Evolutionary conservation across 2,797 vertebrate genomes (phyloP).

Genomic region (Scleropages formosus): DNA sequence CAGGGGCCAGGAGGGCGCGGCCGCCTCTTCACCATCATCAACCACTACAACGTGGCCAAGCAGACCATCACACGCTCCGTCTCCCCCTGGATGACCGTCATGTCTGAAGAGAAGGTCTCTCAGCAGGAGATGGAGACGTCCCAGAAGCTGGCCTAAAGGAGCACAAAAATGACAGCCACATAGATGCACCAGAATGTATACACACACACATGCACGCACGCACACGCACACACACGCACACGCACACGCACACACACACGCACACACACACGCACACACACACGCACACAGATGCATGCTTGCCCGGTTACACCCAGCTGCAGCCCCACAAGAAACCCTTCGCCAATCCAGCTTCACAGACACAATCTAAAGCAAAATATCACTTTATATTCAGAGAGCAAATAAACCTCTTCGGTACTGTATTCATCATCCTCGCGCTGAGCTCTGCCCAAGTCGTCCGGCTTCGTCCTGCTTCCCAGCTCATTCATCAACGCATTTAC

Average conservation of each 20-base stretch:
- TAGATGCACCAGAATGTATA: neutral
- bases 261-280: constrained; percentile 25
- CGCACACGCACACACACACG: constrained; percentile 37
- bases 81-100: constrained; percentile 91
- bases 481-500: neutral
- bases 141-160: constrained; percentile 83
- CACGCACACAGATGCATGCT: neutral
- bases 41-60: constrained; percentile 93
- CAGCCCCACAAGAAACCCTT: neutral
- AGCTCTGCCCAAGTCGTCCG: no score
- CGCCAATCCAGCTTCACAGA: constrained; percentile 15
- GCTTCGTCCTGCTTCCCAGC: no score
- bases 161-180: no score
- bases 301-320: no score
- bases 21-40: constrained; percentile 90
- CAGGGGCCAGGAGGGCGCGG: constrained; percentile 83
- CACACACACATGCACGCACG: neutral
- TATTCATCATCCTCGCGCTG: neutral
- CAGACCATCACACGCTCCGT: constrained; percentile 89
- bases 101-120: constrained; percentile 91
- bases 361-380: constrained; percentile 56
- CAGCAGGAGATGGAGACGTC: constrained; percentile 90
- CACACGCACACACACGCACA: constrained; percentile 40
- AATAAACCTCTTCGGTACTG: constrained; percentile 1
- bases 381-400: constrained; percentile 67